phyloP scores from a whole-genome alignment of 2,113 vertebrate genomes.

The Festucalex cinctus region DNA sequence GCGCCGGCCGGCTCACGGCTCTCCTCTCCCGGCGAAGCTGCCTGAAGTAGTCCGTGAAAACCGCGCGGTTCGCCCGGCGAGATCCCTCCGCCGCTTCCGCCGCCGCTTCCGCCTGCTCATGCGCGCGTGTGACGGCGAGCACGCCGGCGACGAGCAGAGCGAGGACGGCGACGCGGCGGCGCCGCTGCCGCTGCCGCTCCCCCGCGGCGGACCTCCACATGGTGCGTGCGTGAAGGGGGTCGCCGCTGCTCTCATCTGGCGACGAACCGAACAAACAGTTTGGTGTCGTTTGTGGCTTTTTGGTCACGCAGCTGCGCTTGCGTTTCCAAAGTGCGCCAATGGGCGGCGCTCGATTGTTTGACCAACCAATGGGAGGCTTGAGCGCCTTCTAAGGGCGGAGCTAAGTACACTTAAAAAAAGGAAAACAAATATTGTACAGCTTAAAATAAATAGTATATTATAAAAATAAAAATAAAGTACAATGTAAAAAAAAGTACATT shows the following conservation, averaged over 20 bases:
- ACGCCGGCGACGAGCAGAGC: conserved; percentile 71
- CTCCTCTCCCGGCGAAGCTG: conserved; percentile 75
- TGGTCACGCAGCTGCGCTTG: no score
- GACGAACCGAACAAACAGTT: not conserved
- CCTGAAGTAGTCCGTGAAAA: conserved; percentile 79
- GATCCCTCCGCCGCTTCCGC: conserved; percentile 2
- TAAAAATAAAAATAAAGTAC: not conserved
- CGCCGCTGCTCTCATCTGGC: conserved; percentile 7
- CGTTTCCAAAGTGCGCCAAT: not conserved
- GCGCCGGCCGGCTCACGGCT: conserved; percentile 36
- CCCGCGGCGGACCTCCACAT: conserved; percentile 77
- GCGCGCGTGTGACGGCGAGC: conserved; percentile 26
- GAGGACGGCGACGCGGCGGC: conserved; percentile 43
- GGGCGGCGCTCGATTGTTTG: conserved; percentile 8
- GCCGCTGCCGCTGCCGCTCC: conserved; percentile 69
- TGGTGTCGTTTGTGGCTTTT: not conserved
- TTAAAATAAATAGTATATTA: no score
- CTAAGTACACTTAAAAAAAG: not conserved
- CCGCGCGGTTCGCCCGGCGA: conserved; percentile 14
- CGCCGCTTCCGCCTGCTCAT: conserved; percentile 13
- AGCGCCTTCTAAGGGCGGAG: conserved; percentile 33
- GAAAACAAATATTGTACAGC: no score
- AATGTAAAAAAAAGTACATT: no score
- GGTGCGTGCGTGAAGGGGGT: conserved; percentile 14
- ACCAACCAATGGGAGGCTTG: conserved; percentile 25